A percentile compares a stretch with the other conserved stretches of the same genome.
These are phyloP conservation scores for Cardiocondyla obscurior DNA, from an alignment of 1,140 invertebrate genomes.

Conservation along the genomic window DNA sequence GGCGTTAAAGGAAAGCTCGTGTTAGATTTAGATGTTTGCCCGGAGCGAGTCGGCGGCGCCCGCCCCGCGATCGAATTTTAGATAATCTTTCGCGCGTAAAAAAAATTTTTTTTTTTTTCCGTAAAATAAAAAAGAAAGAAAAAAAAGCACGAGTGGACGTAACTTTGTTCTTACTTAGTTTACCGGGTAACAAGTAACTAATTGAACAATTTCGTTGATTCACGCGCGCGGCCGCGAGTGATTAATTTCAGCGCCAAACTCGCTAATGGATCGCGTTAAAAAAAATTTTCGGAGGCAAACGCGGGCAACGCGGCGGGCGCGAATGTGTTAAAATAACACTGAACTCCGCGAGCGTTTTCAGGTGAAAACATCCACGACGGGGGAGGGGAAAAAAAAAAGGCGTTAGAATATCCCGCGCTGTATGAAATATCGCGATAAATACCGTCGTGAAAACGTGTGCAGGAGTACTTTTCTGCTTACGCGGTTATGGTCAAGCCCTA, in stretches of 20 bases:
- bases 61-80: background rate
- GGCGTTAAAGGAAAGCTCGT: background rate
- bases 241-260: conserved; percentile 7
- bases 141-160: background rate
- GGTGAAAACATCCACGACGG: background rate
- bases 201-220: conserved; percentile 8
- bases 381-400: background rate
- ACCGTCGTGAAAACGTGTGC: conserved; percentile 16
- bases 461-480: conserved; percentile 41
- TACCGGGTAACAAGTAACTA: background rate
- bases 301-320: background rate
- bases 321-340: conserved; percentile 6
- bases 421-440: conserved; percentile 47
- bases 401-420: background rate
- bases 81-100: background rate
- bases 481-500: conserved; percentile 31
- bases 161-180: conserved; percentile 6
- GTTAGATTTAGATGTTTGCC: background rate
- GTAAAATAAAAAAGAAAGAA: background rate
- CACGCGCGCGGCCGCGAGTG: background rate
- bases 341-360: background rate
- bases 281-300: conserved; percentile 18
- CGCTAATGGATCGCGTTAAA: conserved; percentile 37
- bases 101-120: background rate
- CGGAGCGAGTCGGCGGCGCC: background rate